Conservation (phyloP, 2,888 invertebrate species). For the Acleris emargana region DNA sequence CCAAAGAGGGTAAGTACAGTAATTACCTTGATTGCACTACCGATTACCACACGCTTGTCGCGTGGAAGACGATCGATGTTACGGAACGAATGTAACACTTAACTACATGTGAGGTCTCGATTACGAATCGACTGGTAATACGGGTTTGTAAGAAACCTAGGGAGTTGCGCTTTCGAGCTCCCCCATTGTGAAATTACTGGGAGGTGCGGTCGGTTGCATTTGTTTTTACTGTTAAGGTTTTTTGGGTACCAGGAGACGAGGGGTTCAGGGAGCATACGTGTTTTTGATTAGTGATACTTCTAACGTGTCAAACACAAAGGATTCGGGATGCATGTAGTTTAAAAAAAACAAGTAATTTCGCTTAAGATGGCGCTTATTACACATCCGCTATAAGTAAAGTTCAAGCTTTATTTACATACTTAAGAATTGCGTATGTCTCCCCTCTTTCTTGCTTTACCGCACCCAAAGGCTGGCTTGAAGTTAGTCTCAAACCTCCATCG, state of each 20-base stretch:
- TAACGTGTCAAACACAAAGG: too few relatives aligned
- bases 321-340: background rate
- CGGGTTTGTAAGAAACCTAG: slow-evolving; percentile 35
- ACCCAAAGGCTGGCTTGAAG: slow-evolving; percentile 54
- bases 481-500: slow-evolving; percentile 69
- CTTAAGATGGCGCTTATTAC: slow-evolving; percentile 3
- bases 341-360: background rate
- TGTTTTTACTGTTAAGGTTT: slow-evolving; percentile 1
- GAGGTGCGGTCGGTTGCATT: background rate
- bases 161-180: slow-evolving; percentile 31
- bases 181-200: slow-evolving; percentile 33
- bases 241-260: too few relatives aligned
- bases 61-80: slow-evolving; percentile 64
- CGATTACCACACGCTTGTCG: slow-evolving; percentile 52
- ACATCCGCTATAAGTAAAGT: slow-evolving; percentile 51
- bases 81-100: slow-evolving; percentile 78
- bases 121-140: slow-evolving; percentile 49
- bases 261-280: too few relatives aligned
- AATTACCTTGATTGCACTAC: slow-evolving; percentile 40
- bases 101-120: slow-evolving; percentile 44
- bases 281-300: too few relatives aligned
- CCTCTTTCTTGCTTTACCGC: slow-evolving; percentile 61
- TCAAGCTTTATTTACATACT: slow-evolving; percentile 76
- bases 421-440: slow-evolving; percentile 75
- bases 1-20: slow-evolving; percentile 30